Evolutionary conservation across 2,888 invertebrate species (phyloP).

Genomic region (Heterodera filipjevi): DNA sequence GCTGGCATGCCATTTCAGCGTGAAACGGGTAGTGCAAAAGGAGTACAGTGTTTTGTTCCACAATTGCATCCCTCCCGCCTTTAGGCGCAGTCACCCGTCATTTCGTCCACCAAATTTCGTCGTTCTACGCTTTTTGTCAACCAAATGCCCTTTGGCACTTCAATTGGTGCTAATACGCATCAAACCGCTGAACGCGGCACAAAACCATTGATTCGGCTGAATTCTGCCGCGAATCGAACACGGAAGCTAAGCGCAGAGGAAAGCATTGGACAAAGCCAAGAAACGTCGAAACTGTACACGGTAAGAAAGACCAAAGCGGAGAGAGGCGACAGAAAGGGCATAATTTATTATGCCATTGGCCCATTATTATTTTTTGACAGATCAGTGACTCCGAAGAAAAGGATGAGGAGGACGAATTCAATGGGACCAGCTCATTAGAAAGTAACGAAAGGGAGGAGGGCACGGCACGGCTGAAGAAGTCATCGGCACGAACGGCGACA

Average conservation of each 20-base stretch:
- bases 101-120: neutral
- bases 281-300: constrained; percentile 15
- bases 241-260: neutral
- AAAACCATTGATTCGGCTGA: neutral
- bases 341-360: too few relatives aligned
- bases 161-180: neutral
- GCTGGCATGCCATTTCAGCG: constrained; percentile 9
- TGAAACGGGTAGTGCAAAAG: neutral
- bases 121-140: neutral
- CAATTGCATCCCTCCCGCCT: neutral
- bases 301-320: neutral
- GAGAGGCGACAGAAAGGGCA: neutral
- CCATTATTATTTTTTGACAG: too few relatives aligned
- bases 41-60: neutral
- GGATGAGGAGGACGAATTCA: neutral
- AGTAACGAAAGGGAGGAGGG: neutral
- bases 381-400: constrained; percentile 3
- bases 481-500: neutral
- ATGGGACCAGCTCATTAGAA: neutral
- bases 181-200: neutral
- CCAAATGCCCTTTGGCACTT: neutral
- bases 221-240: neutral
- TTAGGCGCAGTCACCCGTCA: neutral
- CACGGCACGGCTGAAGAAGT: neutral
- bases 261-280: neutral